Evolutionary conservation across 2,888 invertebrate species (phyloP), one percentile per base, ranked within the genome.

Genomic region (Matsumyia berberina): DNA sequence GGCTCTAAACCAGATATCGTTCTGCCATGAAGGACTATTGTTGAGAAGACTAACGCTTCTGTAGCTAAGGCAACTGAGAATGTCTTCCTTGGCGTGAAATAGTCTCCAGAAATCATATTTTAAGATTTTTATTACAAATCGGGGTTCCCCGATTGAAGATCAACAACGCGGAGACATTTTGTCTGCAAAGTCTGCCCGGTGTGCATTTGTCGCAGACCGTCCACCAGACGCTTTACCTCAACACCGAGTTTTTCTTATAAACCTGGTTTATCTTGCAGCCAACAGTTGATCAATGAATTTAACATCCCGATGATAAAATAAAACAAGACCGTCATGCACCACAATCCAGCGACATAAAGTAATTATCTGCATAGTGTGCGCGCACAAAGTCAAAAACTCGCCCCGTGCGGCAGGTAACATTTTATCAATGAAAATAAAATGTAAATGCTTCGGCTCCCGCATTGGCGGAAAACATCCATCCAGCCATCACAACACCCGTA

Each of bases 371-470:
- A 6, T 12, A 57, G 19, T 31, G 60, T 39, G 66, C 55, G 73
- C 12, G 29, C 37, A 60, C 35, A 73, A 73, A 67, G 39, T 67
- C 51, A 44, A 74, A 80, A 80, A n/a, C 80, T 67, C 67, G 74
- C 37, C 74, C 55, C 49, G 4, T 24, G 33, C 80, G 69, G 60
- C 70, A n/a, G n/a, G n/a, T 81, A 51, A 42, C 19, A 81, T 58
- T 83, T 83, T 83, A 83, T 83, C 79, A 83, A 83, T 83, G 83
- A 83, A 83, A 74, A 66, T 69, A 55, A 70, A 85, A 79, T 79
- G 72, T 73, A 69, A 85, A 85, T 64, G 44, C 44, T 53, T 37
- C 55, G 49, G 42, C 57, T n/a, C n/a, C n/a, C n/a, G n/a, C n/a
- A n/a, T 83, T 67, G 83, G 62, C 74, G 57, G 62, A 79, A 73